Conservation (phyloP, 2,888 invertebrate species). For the Heliconius aoede region DNA sequence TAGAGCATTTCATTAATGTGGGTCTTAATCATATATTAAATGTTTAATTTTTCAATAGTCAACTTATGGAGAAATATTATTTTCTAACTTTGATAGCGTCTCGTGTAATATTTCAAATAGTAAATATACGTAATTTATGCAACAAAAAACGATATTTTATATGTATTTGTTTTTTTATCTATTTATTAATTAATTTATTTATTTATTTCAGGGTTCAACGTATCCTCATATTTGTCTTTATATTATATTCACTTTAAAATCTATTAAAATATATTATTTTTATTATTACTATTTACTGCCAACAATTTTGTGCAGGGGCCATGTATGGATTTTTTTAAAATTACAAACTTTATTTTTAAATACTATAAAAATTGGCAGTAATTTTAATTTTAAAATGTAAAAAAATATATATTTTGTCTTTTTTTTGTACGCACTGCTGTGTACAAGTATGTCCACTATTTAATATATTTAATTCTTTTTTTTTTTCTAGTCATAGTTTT, state of each 20-base stretch:
- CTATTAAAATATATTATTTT: not conserved
- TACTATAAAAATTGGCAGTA: not conserved
- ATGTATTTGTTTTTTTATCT: not conserved
- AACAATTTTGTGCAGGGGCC: constrained; percentile 38
- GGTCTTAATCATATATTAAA: too few relatives aligned
- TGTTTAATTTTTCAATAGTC: too few relatives aligned
- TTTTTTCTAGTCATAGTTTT: constrained; percentile 31
- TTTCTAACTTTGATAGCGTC: not conserved
- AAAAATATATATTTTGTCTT: not conserved
- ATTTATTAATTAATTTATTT: not conserved
- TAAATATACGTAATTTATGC: not conserved
- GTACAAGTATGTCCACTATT: not conserved
- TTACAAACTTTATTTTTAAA: not conserved
- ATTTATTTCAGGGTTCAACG: not conserved
- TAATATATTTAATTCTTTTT: constrained; percentile 2
- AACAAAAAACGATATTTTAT: not conserved
- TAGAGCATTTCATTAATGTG: too few relatives aligned
- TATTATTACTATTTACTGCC: constrained; percentile 3
- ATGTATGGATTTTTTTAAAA: constrained; percentile 13
- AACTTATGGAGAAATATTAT: not conserved
- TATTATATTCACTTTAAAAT: not conserved
- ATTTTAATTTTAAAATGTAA: too few relatives aligned
- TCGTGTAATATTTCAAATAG: not conserved
- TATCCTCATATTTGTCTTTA: not conserved
- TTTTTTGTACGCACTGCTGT: not conserved